Evolutionary conservation across 2,888 invertebrate species (phyloP), one percentile per base, ranked within the genome.

Genomic region (Caenorhabditis becei): DNA sequence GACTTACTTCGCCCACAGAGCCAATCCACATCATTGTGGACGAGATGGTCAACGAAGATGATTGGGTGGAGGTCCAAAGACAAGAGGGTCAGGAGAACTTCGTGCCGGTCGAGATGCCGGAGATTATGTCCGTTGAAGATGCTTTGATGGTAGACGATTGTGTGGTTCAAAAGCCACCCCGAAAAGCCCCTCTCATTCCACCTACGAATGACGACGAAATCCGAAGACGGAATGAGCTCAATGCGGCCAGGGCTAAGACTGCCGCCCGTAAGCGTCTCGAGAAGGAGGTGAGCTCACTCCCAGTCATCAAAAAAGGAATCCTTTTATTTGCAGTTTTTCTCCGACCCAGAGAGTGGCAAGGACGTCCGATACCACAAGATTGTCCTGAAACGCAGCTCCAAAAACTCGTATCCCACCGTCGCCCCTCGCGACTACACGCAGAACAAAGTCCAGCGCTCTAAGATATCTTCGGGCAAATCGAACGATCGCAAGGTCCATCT

Each of bases 401-500:
- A n/a, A n/a, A n/a, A n/a, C n/a, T n/a, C n/a, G n/a, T 23, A n/a
- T 8, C n/a, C 18, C 2, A 44, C 24, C 14, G 2, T 16, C 14
- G 41, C 20, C 7, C 41, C 4, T 18, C 72, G 63, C 11, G 47
- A 47, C 10, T 47, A 47, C 14, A 24, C 47, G 1, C 44, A 56
- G 28, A 28, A 54, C 4, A 32, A 18, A 23, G n/a, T 32, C 18
- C 72, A 72, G 54, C 44, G 78, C 26, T 37, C 78, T 1, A 78
- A 78, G 26, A 78, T 54, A 41, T 47, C 78, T 0, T 71, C 78
- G 7, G 78, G 78, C 66, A 71, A 72, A 20, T 23, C 32, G 44
- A 72, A 72, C 35, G 78, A 78, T 44, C 71, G 78, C 24, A 78
- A 78, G 35, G 61, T 61, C 14, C 72, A 72, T 18, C 20, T 20